phyloP scores from a whole-genome alignment of 2,113 vertebrate genomes.

The Nanorana parkeri region DNA sequence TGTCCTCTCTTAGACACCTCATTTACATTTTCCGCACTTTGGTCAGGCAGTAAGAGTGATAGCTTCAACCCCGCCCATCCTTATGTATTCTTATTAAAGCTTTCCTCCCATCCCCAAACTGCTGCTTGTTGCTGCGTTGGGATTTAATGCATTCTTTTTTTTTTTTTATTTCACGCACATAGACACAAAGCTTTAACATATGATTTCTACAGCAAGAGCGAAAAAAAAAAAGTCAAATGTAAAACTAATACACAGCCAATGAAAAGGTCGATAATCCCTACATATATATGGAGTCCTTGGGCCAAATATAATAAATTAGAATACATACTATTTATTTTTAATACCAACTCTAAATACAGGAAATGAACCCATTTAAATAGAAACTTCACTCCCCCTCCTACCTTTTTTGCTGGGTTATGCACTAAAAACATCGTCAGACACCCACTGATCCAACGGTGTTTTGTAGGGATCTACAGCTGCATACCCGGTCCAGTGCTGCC shows the following conservation, averaged over 20 bases:
- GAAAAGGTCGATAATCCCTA: too few species aligned
- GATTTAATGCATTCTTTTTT: background rate
- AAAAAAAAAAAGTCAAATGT: background rate
- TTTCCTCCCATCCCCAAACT: background rate
- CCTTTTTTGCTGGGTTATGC: too few species aligned
- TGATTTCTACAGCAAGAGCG: background rate
- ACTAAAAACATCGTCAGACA: too few species aligned
- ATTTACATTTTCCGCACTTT: constrained; percentile 60
- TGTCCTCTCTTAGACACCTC: constrained; percentile 47
- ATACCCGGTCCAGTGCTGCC: too few species aligned
- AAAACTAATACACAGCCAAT: background rate
- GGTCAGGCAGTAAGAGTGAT: constrained; percentile 31
- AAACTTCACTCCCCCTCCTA: too few species aligned
- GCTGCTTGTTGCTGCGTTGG: background rate
- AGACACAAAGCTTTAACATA: background rate
- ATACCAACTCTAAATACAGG: too few species aligned
- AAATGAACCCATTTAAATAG: too few species aligned
- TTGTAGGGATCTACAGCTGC: too few species aligned
- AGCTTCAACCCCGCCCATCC: constrained; percentile 37
- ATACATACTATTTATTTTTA: too few species aligned
- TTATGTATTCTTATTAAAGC: constrained; percentile 45
- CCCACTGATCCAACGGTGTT: too few species aligned
- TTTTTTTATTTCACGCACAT: background rate
- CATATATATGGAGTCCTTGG: too few species aligned
- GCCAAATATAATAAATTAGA: too few species aligned